These are phyloP conservation scores for Elegia similella DNA, from an alignment of 2,888 invertebrate species.

Conservation along the genomic window DNA sequence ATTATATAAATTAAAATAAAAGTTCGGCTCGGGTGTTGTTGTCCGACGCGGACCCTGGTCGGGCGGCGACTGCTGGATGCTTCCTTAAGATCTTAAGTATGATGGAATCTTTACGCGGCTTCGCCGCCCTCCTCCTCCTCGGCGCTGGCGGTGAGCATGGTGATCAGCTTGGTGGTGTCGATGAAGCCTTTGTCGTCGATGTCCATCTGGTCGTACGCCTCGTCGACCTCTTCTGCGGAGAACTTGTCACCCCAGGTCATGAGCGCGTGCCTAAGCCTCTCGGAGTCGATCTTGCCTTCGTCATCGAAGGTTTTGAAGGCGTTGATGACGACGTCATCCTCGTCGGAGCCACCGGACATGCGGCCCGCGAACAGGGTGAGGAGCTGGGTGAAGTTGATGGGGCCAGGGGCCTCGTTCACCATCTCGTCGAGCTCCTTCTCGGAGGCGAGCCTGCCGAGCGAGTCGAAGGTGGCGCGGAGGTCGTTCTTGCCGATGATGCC, in stretches of 20 bases:
- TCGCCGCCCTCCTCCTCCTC: conserved; percentile 89
- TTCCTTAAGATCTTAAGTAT: conserved; percentile 28
- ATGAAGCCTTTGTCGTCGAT: conserved; percentile 95
- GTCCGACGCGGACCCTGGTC: conserved; percentile 54
- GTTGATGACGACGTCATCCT: conserved; percentile 94
- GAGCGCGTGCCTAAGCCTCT: conserved; percentile 93
- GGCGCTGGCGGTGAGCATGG: conserved; percentile 92
- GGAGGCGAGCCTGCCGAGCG: conserved; percentile 92
- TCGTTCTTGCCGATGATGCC: conserved; percentile 94
- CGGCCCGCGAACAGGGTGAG: conserved; percentile 95
- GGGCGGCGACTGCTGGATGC: conserved; percentile 42
- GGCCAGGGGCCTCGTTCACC: conserved; percentile 93
- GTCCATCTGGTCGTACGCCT: conserved; percentile 95
- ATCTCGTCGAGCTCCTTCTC: conserved; percentile 96
- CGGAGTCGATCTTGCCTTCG: conserved; percentile 93
- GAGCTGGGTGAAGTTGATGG: conserved; percentile 97
- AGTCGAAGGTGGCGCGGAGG: conserved; percentile 95
- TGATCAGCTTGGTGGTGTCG: conserved; percentile 92
- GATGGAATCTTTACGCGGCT: conserved; percentile 61
- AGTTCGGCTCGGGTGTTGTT: conserved; percentile 60
- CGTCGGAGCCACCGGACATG: conserved; percentile 95
- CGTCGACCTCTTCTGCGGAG: conserved; percentile 92
- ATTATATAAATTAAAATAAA: conserved; percentile 72
- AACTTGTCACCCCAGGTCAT: conserved; percentile 97
- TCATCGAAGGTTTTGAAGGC: conserved; percentile 97